Evolutionary conservation across 2,888 invertebrate genomes (phyloP), one percentile per base, ranked within the genome.

Genomic region (Acleris literana): DNA sequence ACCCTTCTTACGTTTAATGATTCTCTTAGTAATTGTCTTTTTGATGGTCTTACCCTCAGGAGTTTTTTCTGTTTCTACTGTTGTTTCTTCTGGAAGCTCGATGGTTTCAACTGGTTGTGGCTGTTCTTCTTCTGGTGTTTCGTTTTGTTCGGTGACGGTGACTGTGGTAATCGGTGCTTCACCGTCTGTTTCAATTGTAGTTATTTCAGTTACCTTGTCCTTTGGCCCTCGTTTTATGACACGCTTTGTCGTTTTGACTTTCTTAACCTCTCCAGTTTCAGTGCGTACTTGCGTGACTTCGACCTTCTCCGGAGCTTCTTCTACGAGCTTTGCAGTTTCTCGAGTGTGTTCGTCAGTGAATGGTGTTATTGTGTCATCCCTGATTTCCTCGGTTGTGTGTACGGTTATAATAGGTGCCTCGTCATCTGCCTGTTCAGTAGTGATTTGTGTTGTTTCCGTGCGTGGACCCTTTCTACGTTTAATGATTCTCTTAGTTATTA

Each of bases 131-230:
- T 72, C 84, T 63, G n/a, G 44, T 71, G 29, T 82, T 78, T 71
- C 90, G 78, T 72, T 84, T 78, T 77, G 33, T 2, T 33, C 89
- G 73, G 59, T 73, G 39, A 76, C 76, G 9, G 77, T 81, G 20
- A 88, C 80, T 0, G 82, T 86, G 0, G 83, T 85, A 1, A 83
- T 73, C 0, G 87, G 84, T 1, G 72, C 74, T 58, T 87, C 82
- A 25, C 83, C 85, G 3, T 89, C 86, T 63, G 85, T 83, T 66
- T 90, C 81, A 17, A 88, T 78, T 9, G 92, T 93, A 5, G 87
- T 80, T n/a, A 88, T 88, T 74, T 88, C 89, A 1, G 93, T 91
- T 13, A 88, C 79, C 72, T 93, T 92, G 67, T 86, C 78, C 57
- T 91, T 90, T 0, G 77, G 76, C 1, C 88, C 93, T 60, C 84